phyloP scores from a whole-genome alignment of 2,888 invertebrate species.

The Aphodius sticticus region DNA sequence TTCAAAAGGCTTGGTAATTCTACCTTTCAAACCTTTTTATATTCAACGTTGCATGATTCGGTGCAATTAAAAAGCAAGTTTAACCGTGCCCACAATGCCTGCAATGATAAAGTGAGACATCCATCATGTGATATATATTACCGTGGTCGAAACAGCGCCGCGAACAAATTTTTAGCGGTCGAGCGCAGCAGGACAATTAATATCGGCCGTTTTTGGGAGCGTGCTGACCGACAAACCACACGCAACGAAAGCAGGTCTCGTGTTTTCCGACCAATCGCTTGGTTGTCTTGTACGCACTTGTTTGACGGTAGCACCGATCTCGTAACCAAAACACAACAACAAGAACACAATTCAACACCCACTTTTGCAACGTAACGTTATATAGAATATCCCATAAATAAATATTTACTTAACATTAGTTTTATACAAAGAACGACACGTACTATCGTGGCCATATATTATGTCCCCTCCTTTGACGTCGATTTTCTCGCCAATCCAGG shows the following conservation, averaged over 20 bases:
- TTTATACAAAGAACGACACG: no score
- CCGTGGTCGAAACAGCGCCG: not conserved
- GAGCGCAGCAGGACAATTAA: not conserved
- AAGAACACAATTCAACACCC: not conserved
- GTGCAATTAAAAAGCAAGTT: not conserved
- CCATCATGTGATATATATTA: conserved; percentile 18
- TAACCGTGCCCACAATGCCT: conserved; percentile 18
- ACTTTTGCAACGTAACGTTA: not conserved
- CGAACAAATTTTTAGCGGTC: conserved; percentile 4
- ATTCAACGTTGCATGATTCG: not conserved
- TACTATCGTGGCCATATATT: no score
- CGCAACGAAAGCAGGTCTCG: not conserved
- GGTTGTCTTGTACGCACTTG: not conserved
- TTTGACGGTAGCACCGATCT: not conserved
- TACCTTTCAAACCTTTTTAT: not conserved
- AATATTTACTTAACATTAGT: no score
- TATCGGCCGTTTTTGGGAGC: not conserved
- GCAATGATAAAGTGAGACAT: conserved; percentile 28
- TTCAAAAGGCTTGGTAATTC: no score
- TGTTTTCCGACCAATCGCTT: not conserved
- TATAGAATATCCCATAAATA: no score
- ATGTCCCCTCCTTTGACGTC: no score
- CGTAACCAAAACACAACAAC: not conserved
- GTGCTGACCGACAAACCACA: not conserved
- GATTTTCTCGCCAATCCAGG: no score